Conservation (phyloP, 2,888 invertebrate genomes). For the Tromatobia lineatoria region DNA sequence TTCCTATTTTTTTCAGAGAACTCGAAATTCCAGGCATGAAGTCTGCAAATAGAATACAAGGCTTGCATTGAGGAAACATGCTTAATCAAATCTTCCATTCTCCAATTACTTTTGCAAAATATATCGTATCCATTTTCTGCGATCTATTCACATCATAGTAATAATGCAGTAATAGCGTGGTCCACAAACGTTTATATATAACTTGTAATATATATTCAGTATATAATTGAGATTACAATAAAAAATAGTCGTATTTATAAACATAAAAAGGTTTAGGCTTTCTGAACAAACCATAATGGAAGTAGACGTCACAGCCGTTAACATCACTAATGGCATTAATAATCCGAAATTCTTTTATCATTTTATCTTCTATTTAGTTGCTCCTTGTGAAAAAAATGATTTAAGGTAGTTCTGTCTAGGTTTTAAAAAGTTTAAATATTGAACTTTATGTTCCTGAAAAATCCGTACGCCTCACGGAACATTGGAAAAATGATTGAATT, state of each 20-base stretch:
- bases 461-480: too few species aligned
- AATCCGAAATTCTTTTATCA: background rate
- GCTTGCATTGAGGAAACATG: too few species aligned
- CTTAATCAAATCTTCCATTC: background rate
- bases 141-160: background rate
- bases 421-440: too few species aligned
- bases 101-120: background rate
- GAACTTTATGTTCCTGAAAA: too few species aligned
- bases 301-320: background rate
- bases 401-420: too few species aligned
- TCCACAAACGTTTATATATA: background rate
- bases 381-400: background rate
- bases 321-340: background rate
- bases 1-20: too few species aligned
- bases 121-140: background rate
- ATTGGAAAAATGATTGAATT: too few species aligned
- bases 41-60: too few species aligned
- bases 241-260: background rate
- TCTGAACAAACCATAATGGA: background rate
- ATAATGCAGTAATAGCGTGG: too few species aligned
- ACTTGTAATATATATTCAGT: background rate
- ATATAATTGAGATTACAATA: background rate
- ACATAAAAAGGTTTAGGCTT: background rate
- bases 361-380: background rate
- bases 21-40: too few species aligned